A percentile compares a stretch with the other conserved stretches of the same genome.
Evolutionary conservation across 2,888 invertebrate genomes (phyloP).

Genomic region (Alcis repandata): DNA sequence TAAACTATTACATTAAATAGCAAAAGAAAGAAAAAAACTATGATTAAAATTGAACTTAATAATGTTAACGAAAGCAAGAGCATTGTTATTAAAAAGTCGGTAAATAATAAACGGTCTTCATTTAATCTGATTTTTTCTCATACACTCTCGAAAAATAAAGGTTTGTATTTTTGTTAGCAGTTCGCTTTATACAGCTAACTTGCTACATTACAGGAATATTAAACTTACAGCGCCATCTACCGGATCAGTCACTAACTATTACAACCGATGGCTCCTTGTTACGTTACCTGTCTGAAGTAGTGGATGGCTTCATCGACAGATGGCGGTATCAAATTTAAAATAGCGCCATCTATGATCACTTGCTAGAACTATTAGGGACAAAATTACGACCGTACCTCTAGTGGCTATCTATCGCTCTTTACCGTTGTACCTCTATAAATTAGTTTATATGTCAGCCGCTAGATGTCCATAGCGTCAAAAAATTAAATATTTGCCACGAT

Average conservation of each 20-base stretch:
- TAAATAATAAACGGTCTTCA: too few relatives aligned
- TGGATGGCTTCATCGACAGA: neutral
- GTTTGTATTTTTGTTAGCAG: too few relatives aligned
- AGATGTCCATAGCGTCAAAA: slow-evolving; percentile 17
- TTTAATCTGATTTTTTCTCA: too few relatives aligned
- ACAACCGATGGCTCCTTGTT: neutral
- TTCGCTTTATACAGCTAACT: too few relatives aligned
- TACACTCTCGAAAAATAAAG: too few relatives aligned
- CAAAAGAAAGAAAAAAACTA: too few relatives aligned
- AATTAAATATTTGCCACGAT: neutral
- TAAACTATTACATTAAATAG: too few relatives aligned
- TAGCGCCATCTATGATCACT: slow-evolving; percentile 28
- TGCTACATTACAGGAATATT: neutral
- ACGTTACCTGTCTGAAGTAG: neutral
- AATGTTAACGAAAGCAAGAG: too few relatives aligned
- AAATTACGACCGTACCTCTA: neutral
- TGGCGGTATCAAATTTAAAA: neutral
- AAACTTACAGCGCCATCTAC: slow-evolving; percentile 48
- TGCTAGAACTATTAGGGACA: neutral
- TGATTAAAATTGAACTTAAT: too few relatives aligned
- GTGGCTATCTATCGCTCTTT: too few relatives aligned
- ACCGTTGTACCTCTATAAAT: too few relatives aligned
- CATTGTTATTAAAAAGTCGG: too few relatives aligned
- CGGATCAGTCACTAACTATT: neutral
- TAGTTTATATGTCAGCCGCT: neutral